A percentile compares a stretch with the other conserved stretches of the same genome.
Conservation (phyloP, 2,797 vertebrate genomes). For the Artibeus lituratus region DNA sequence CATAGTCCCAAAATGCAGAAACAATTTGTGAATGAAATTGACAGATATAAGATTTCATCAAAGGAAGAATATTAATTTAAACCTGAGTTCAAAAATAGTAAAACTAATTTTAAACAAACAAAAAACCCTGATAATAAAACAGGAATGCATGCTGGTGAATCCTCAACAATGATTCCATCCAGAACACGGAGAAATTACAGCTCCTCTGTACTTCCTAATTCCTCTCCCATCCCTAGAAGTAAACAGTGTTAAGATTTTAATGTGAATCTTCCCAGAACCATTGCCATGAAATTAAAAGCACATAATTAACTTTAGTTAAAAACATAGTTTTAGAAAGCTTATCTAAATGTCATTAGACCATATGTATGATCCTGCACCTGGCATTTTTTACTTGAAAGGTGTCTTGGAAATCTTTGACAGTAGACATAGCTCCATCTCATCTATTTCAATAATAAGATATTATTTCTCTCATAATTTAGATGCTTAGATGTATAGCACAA, state of each 20-base stretch:
- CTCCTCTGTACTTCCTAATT: not conserved
- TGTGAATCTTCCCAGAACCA: not conserved
- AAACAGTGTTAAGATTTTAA: not conserved
- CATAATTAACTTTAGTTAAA: not conserved
- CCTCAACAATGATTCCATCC: not conserved
- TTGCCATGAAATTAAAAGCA: not conserved
- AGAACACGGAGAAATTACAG: not conserved
- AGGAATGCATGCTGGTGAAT: not conserved
- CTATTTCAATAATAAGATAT: not conserved
- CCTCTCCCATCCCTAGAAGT: not conserved
- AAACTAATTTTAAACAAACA: not conserved
- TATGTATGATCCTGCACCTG: not conserved
- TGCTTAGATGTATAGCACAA: not conserved
- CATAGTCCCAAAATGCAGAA: not conserved
- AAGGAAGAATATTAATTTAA: not conserved
- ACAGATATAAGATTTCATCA: not conserved
- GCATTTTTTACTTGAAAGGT: not conserved
- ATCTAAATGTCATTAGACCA: not conserved
- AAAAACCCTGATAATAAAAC: not conserved
- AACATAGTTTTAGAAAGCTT: not conserved
- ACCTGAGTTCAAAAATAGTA: not conserved
- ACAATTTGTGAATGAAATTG: not conserved
- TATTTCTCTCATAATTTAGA: not conserved
- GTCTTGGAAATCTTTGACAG: not conserved
- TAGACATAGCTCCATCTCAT: not conserved